Percentiles rank a stretch among this genome's conserved stretches.
These are phyloP conservation scores for Mythimna ferrago DNA, from an alignment of 2,888 invertebrate species.

Conservation along the genomic window DNA sequence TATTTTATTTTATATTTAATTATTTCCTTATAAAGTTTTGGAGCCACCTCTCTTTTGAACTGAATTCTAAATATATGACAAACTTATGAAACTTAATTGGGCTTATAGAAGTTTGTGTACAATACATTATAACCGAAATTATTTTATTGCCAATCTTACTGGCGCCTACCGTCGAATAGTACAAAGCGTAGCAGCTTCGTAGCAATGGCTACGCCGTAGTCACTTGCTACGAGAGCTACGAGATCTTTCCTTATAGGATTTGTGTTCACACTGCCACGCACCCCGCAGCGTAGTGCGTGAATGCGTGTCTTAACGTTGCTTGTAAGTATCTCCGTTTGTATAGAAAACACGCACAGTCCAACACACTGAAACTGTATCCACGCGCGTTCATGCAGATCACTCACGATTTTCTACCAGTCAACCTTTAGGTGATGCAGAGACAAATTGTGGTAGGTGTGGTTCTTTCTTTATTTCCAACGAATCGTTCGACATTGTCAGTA, in stretches of 20 bases:
- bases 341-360: too few species aligned
- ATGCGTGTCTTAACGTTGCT: too few species aligned
- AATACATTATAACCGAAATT: neutral
- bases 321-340: too few species aligned
- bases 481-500: neutral
- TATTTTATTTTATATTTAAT: slow-evolving; percentile 40
- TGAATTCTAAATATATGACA: slow-evolving; percentile 57
- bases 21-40: slow-evolving; percentile 39
- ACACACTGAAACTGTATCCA: too few species aligned
- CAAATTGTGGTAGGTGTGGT: too few species aligned
- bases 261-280: too few species aligned
- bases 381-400: too few species aligned
- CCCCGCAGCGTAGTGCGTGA: too few species aligned
- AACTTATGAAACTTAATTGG: slow-evolving; percentile 30
- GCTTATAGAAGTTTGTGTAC: slow-evolving; percentile 15
- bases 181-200: slow-evolving; percentile 17
- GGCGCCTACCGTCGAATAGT: neutral
- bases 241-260: neutral
- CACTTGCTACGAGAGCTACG: slow-evolving; percentile 11
- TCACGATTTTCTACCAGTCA: too few species aligned
- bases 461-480: too few species aligned
- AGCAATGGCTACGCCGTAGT: slow-evolving; percentile 32
- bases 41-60: slow-evolving; percentile 42
- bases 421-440: too few species aligned
- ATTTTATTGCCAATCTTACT: too few species aligned